A percentile compares a stretch with the other conserved stretches of the same genome.
These are phyloP conservation scores for Trachymyrmex cornetzi DNA, from an alignment of 1,140 invertebrate species.

Conservation along the genomic window DNA sequence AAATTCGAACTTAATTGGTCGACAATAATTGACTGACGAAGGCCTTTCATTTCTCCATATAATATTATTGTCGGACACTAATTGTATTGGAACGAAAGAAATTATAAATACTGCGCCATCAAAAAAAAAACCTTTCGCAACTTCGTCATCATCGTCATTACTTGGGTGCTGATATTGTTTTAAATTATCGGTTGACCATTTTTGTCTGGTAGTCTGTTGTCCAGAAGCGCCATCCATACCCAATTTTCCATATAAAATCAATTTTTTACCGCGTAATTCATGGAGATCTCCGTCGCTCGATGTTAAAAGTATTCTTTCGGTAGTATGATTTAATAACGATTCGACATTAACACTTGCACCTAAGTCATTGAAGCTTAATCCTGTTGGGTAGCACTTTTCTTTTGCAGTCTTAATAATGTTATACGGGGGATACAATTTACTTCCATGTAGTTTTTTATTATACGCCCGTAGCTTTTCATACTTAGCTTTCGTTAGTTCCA, in stretches of 20 bases:
- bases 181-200: background rate
- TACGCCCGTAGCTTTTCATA: background rate
- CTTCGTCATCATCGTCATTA: background rate
- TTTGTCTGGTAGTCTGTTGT: constrained; percentile 20
- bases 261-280: background rate
- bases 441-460: constrained; percentile 24
- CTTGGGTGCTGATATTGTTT: background rate
- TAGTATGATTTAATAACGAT: constrained; percentile 8
- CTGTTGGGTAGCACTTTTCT: background rate
- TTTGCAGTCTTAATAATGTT: background rate
- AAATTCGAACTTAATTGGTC: background rate
- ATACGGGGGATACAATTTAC: constrained; percentile 27
- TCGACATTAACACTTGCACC: constrained; percentile 7
- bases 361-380: background rate
- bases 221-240: constrained; percentile 6
- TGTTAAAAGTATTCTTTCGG: constrained; percentile 1
- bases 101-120: background rate
- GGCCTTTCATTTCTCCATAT: background rate
- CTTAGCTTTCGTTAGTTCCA: constrained; percentile 5
- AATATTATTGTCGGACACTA: background rate
- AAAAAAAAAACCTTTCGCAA: background rate
- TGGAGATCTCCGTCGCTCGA: background rate
- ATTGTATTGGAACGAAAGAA: background rate
- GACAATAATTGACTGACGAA: background rate
- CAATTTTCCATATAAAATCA: constrained; percentile 20